These are phyloP conservation scores for Notarius quadriscutis DNA, from an alignment of 2,113 vertebrate genomes.

Conservation along the genomic window DNA sequence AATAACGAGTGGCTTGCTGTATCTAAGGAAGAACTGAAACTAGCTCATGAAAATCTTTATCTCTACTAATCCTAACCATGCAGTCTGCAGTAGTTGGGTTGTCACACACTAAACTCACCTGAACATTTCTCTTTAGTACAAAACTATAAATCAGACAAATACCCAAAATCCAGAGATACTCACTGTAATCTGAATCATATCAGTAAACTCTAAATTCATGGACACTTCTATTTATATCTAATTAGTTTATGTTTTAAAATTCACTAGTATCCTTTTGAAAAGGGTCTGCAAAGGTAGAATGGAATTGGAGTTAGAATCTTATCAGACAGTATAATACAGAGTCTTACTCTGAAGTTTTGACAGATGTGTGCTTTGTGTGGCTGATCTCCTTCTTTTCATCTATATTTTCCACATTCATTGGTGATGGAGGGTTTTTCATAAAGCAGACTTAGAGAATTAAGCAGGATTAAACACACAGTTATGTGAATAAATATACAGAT, in stretches of 20 bases:
- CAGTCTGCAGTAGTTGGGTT: neutral
- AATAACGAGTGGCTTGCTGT: neutral
- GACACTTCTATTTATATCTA: neutral
- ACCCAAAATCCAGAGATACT: neutral
- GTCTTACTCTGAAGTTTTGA: slow-evolving; percentile 35
- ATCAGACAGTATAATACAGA: neutral
- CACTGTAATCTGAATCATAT: slow-evolving; percentile 24
- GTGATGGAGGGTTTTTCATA: neutral
- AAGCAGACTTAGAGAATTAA: slow-evolving; percentile 25
- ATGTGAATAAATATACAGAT: neutral
- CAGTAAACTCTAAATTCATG: neutral
- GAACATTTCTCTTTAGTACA: neutral
- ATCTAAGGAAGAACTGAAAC: neutral
- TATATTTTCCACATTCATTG: slow-evolving; percentile 34
- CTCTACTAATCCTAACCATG: neutral
- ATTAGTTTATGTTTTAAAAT: slow-evolving; percentile 19
- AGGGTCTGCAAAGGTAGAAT: slow-evolving; percentile 38
- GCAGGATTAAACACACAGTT: neutral
- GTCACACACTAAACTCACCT: neutral
- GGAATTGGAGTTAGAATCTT: slow-evolving; percentile 32
- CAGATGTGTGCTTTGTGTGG: slow-evolving; percentile 34
- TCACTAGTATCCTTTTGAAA: slow-evolving; percentile 7
- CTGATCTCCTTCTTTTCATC: slow-evolving; percentile 22
- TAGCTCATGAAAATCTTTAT: neutral
- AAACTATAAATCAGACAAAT: neutral